phyloP scores from a whole-genome alignment of 2,888 invertebrate genomes.

The Zele albiditarsus region DNA sequence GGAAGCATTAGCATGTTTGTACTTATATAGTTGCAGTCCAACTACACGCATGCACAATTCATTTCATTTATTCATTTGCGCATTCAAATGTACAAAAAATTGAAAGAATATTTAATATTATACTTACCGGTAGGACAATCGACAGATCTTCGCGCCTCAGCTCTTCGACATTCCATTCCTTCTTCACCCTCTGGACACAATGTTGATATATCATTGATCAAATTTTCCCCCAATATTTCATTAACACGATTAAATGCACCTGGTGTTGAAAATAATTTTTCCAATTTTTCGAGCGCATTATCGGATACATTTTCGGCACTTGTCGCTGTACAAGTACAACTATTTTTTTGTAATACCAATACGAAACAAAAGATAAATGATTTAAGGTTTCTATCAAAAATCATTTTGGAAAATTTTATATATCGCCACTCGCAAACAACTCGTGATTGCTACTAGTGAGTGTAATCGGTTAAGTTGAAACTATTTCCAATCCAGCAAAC shows the following conservation, averaged over 20 bases:
- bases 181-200: conserved; percentile 70
- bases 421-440: background rate
- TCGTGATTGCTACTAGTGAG: conserved; percentile 23
- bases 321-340: background rate
- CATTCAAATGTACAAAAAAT: background rate
- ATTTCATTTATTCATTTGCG: conserved; percentile 3
- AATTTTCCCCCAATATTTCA: conserved; percentile 65
- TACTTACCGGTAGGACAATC: conserved; percentile 71
- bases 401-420: conserved; percentile 4
- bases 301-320: conserved; percentile 46
- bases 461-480: conserved; percentile 10
- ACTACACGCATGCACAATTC: background rate
- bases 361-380: background rate
- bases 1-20: conserved; percentile 46
- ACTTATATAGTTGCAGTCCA: conserved; percentile 15
- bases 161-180: conserved; percentile 70
- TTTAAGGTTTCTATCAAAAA: background rate
- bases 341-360: background rate
- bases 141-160: conserved; percentile 70
- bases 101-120: background rate
- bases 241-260: conserved; percentile 70
- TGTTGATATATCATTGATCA: conserved; percentile 61
- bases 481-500: conserved; percentile 6
- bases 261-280: conserved; percentile 69
- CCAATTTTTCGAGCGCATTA: conserved; percentile 68